Percentiles rank a stretch among this genome's conserved stretches.
Evolutionary conservation across 2,113 vertebrate genomes (phyloP).

Genomic region (Accipiter cooperii): DNA sequence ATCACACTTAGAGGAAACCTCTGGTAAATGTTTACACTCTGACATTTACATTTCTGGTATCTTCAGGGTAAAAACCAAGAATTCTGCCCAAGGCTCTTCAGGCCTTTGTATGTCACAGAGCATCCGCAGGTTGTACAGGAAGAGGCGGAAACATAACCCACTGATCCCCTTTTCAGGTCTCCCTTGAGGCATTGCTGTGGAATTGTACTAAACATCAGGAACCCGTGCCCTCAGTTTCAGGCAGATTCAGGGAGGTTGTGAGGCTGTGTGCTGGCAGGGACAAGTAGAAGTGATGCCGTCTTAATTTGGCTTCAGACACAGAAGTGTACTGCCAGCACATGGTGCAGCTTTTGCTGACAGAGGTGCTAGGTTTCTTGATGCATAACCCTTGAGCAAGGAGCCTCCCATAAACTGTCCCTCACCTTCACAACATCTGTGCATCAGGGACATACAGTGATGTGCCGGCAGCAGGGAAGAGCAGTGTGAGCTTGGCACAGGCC

Average conservation of each 20-base stretch:
- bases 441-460: rapidly evolving
- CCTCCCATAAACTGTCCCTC: not conserved
- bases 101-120: not conserved
- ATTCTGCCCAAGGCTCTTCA: not conserved
- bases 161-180: not conserved
- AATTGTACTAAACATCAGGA: not conserved
- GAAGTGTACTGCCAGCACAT: not conserved
- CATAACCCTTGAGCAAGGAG: not conserved
- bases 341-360: not conserved
- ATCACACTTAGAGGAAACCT: not conserved
- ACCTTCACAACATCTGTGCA: not conserved
- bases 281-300: not conserved
- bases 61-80: not conserved
- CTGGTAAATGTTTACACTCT: not conserved
- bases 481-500: not conserved
- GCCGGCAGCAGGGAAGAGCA: not conserved
- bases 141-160: rapidly evolving
- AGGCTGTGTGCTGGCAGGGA: not conserved
- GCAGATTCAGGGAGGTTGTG: not conserved
- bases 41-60: not conserved
- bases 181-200: not conserved
- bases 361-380: not conserved
- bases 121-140: not conserved
- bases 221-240: not conserved
- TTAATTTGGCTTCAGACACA: not conserved